These are phyloP conservation scores for Anguilla obscura DNA, from an alignment of 2,797 vertebrate species.

Conservation along the genomic window DNA sequence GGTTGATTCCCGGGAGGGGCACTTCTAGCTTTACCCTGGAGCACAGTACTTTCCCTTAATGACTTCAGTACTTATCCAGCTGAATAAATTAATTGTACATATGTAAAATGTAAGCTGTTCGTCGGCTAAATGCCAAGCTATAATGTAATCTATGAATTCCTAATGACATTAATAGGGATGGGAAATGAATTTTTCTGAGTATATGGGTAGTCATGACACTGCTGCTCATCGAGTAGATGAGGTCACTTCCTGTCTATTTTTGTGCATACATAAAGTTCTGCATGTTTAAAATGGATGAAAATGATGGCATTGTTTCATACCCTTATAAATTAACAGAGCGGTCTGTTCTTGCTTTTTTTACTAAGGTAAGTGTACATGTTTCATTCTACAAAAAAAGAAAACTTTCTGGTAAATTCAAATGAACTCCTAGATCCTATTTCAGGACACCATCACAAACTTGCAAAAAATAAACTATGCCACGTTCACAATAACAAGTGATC, in stretches of 20 bases:
- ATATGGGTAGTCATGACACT: background rate
- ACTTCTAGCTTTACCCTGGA: background rate
- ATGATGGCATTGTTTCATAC: background rate
- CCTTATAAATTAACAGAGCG: background rate
- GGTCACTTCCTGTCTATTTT: background rate
- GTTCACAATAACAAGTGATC: too few species aligned
- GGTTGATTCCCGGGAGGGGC: background rate
- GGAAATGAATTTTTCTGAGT: background rate
- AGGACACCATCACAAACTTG: too few species aligned
- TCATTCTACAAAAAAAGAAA: background rate
- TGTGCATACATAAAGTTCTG: background rate
- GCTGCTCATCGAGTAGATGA: background rate
- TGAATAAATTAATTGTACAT: background rate
- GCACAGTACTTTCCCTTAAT: background rate
- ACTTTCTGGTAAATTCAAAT: background rate
- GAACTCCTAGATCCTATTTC: too few species aligned
- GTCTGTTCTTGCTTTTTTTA: background rate
- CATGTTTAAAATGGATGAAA: too few species aligned
- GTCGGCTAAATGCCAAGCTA: background rate
- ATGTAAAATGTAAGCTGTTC: background rate
- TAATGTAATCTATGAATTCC: background rate
- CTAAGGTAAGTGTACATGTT: background rate
- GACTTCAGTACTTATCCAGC: background rate
- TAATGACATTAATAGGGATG: background rate
- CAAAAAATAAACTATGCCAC: too few species aligned